Evolutionary conservation across 2,113 vertebrate genomes (phyloP), one percentile per base, ranked within the genome.

Genomic region (Scophthalmus maximus): DNA sequence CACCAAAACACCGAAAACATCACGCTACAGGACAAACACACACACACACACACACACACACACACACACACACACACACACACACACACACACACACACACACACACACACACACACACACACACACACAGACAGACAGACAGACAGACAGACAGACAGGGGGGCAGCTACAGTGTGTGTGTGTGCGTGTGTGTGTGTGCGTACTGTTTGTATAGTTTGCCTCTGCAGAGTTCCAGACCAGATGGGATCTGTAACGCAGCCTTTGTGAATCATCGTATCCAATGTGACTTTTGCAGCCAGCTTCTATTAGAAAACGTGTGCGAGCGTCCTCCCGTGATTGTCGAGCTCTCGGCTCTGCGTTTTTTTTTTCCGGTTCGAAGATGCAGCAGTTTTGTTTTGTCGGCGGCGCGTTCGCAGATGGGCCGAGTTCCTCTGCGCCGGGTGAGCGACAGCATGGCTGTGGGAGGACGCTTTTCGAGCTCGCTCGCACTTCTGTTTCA

Each of bases 401-500:
- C 46, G 42, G 62, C 3, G 11, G 14, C 12, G 51, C 18, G 1
- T 32, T 26, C 6, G 63, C 52, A 86, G 84, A 87, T 84, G 86
- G 82, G 47, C 50, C 1, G 46, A 53, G 58, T 59, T 71, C 51
- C 4, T 51, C 29, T 70, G 18, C 23, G 14, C 34, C 58, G 58
- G 78, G 81, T 61, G 73, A 79, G 75, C 49, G 68, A 82, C 84
- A 85, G 82, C 70, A 78, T 22, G 79, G 27, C 6, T 20, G 84
- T 90, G 86, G 88, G 84, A 84, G 86, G 86, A 77, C 8, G 55
- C 53, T 4, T 6, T 61, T 69, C 62, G 8, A 56, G 52, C 70
- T 72, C 26, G 8, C 70, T 75, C 75, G 64, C 82, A 47, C 79
- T 73, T 73, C 63, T 38, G 40, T 77, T 72, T 81, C 62, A 83